Evolutionary conservation across 2,888 invertebrate genomes (phyloP), one percentile per base, ranked within the genome.

Genomic region (Sepioteuthis lessoniana): DNA sequence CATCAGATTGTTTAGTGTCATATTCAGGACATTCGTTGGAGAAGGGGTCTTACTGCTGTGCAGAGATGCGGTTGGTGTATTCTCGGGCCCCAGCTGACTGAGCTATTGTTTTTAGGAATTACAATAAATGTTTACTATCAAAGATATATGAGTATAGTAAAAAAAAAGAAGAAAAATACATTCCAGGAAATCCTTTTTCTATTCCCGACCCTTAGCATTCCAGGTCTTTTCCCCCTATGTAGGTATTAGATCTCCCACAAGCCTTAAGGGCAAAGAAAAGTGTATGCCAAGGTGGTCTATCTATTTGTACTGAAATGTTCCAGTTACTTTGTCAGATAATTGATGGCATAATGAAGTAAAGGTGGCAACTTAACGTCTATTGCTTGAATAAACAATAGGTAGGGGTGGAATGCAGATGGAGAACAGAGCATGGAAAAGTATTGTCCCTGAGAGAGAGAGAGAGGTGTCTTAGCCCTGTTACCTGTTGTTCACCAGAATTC

Each of bases 261-360:
- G n/a, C n/a, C 13, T 10, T 76, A n/a, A 19, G n/a, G 76, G 76
- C 10, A n/a, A 19, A 4, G 76, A 55, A 55, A 25, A 55, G 55
- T 55, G 55, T 55, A 25, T 2, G 55, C n/a, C 76, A 76, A 76
- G 76, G n/a, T 76, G 76, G 76, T 76, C 76, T n/a, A 35, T 76
- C n/a, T n/a, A 19, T 76, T 13, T 13, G n/a, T 76, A 76, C 76
- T 76, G 76, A 35, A 76, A n/a, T 76, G 76, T 76, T 76, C 76
- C 76, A 76, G n/a, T 76, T 76, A n/a, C 76, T 76, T 76, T 76
- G 76, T 76, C 76, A 76, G 76, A 76, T 76, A 76, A 76, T 76
- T 76, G n/a, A 35, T n/a, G n/a, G 76, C 76, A n/a, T 76, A 76
- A 76, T 76, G 76, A 76, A 76, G 10, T 60, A n/a, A 16, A 76